Base-by-base conservation (phyloP, 2,888 invertebrate species). In the Spatulosminthurus flaviceps region DNA sequence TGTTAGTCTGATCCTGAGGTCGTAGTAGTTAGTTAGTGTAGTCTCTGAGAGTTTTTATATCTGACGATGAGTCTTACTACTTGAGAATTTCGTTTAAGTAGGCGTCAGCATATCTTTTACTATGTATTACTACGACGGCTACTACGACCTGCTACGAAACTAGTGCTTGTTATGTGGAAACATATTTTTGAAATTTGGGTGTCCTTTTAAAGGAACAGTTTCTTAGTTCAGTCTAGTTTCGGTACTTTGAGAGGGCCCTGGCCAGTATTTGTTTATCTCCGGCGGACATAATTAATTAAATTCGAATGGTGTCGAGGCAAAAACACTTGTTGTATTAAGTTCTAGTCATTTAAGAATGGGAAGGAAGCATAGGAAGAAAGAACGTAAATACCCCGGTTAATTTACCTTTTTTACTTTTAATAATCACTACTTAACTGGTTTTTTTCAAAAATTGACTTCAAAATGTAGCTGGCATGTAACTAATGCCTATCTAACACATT, bases 61-160 rank as follows among this genome's bases (percentile, higher is more conserved):
- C 64, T 22, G 64, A 64, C 64, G 64, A 64, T 64, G 64, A 64
- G 64, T 64, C 26, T 9, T 26, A 64, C 64, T 64, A 64, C 64
- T 64, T 24, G 64, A 64, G 24, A 22, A 64, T 64, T 64, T 60
- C 60, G 21, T 21, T 64, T 26, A 64, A 64, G 64, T 64, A 64
- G 64, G 64, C 64, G 64, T 64, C 60, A 21, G 5, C 9, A 9
- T 34, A 34, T 34, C 34, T 34, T 34, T 34, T 34, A 34, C 34
- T 9, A 34, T 34, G 34, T n/a, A n/a, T 34, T 34, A 34, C 34
- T 34, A 34, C 34, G 34, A 34, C 34, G 34, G 34, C 34, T 34
- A 34, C 34, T 34, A 34, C 34, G 34, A 34, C 34, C 5, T n/a
- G 34, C 34, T 34, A 34, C 34, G 34, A 34, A 34, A 34, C 34